Conservation (phyloP, 2,797 vertebrate species). For the Sebastes iracundus region DNA sequence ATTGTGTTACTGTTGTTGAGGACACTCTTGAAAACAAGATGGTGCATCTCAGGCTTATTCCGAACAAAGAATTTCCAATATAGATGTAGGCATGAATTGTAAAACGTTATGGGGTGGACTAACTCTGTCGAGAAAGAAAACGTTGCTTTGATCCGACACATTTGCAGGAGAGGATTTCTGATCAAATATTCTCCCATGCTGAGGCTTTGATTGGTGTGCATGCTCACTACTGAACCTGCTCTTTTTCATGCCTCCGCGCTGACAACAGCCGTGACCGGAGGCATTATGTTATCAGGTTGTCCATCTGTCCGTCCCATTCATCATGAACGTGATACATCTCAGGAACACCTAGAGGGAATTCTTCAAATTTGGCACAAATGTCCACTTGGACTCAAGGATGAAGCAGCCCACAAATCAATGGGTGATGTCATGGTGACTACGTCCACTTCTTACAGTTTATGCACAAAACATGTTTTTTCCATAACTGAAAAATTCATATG, state of each 20-base stretch:
- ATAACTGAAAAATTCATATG: too few relatives aligned
- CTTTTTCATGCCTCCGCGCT: background rate
- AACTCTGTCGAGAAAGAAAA: background rate
- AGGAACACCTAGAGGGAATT: too few relatives aligned
- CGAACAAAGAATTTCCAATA: background rate
- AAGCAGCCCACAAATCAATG: too few relatives aligned
- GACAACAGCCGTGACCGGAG: too few relatives aligned
- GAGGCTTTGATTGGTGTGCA: constrained; percentile 24
- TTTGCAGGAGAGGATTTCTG: constrained; percentile 9
- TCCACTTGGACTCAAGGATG: background rate
- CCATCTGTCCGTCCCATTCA: too few relatives aligned
- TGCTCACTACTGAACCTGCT: constrained; percentile 1
- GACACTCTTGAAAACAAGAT: background rate
- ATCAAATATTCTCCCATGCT: background rate
- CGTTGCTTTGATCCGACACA: constrained; percentile 6
- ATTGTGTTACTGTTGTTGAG: background rate
- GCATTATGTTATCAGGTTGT: too few relatives aligned
- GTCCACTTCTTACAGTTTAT: too few relatives aligned
- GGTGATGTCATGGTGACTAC: too few relatives aligned
- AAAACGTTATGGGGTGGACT: background rate
- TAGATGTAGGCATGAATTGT: background rate
- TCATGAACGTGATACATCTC: too few relatives aligned
- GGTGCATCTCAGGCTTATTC: background rate
- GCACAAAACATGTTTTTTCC: too few relatives aligned
- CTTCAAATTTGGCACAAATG: too few relatives aligned